A percentile compares a stretch with the other conserved stretches of the same genome.
Conservation (phyloP, 2,888 invertebrate species). For the Synanthedon andrenaeformis region DNA sequence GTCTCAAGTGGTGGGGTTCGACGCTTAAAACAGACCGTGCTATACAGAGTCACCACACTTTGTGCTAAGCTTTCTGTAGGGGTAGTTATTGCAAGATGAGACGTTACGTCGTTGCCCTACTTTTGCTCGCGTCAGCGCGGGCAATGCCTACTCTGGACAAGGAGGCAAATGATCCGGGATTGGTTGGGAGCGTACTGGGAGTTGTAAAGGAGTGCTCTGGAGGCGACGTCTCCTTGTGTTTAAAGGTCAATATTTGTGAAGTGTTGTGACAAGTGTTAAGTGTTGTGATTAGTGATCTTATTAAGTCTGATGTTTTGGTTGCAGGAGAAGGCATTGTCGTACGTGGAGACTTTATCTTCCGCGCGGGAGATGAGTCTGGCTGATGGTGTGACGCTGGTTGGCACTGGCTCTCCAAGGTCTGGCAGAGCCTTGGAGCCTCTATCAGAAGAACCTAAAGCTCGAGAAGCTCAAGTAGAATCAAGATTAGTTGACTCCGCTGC, state of each 20-base stretch:
- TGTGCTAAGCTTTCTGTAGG: slow-evolving; percentile 55
- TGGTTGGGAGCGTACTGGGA: slow-evolving; percentile 65
- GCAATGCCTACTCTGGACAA: slow-evolving; percentile 65
- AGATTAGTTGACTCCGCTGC: slow-evolving; percentile 81
- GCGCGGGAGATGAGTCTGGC: slow-evolving; percentile 70
- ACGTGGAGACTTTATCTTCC: slow-evolving; percentile 70
- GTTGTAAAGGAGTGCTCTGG: slow-evolving; percentile 79
- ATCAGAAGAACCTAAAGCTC: slow-evolving; percentile 78
- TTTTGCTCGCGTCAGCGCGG: slow-evolving; percentile 58
- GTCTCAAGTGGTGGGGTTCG: slow-evolving; percentile 54
- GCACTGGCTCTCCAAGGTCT: slow-evolving; percentile 67
- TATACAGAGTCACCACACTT: slow-evolving; percentile 55
- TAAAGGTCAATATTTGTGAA: slow-evolving; percentile 69
- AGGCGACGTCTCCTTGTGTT: slow-evolving; percentile 76
- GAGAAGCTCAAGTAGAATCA: slow-evolving; percentile 80
- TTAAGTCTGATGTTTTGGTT: slow-evolving; percentile 49
- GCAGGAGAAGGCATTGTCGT: slow-evolving; percentile 80
- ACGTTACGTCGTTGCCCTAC: slow-evolving; percentile 56
- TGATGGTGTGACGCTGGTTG: slow-evolving; percentile 71
- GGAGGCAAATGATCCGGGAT: slow-evolving; percentile 57
- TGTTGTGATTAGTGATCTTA: slow-evolving; percentile 15
- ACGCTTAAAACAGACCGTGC: slow-evolving; percentile 59
- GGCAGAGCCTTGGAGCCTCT: slow-evolving; percentile 74
- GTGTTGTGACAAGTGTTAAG: slow-evolving; percentile 1
- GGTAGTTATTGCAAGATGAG: slow-evolving; percentile 58